Base-by-base conservation (phyloP, 1,140 invertebrate species). In the Bombus haemorrhoidalis region DNA sequence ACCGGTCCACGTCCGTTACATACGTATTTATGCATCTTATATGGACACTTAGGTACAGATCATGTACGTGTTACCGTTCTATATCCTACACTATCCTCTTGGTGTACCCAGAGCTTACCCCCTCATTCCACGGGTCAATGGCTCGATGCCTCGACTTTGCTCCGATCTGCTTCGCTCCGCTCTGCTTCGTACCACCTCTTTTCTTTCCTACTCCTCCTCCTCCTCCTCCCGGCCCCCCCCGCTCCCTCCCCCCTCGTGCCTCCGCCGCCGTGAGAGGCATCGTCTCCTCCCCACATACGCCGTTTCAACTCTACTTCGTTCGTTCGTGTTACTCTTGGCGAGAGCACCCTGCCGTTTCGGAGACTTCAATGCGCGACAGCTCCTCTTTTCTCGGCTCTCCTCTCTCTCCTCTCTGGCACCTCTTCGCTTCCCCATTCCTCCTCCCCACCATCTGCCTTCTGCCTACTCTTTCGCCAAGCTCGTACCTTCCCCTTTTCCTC, bases 351-450 rank as follows among this genome's bases (percentile, higher is more conserved):
- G 81, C 64, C 81, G 88, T 90, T 92, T 91, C 88, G 94, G 94
- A 95, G 94, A 95, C 89, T 95, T 95, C 90, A 94, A 95, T 91
- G 94, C 94, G 89, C 92, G 94, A 93, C 91, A 91, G 84, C 91
- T 93, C 88, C 91, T 91, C 91, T 92, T 92, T 91, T 90, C 88
- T 88, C 86, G n/a, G 83, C 90, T 91, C 90, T 62, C 82, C 81
- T 89, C 90, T 62, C 81, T 39, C 71, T 66, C 72, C 89, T 89
- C 91, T 86, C 89, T 78, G 86, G 87, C 91, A 91, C 90, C 90
- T 89, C 86, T 90, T 85, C 84, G 87, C 87, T 91, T 77, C 90
- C 80, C 86, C 82, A 81, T 87, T 89, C 91, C 89, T 90, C 90
- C 89, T 76, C 88, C 39, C 83, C 77, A 84, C 74, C 81, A 76